Evolutionary conservation across 2,797 vertebrate genomes (phyloP), one percentile per base, ranked within the genome.

Genomic region (Streptopelia turtur): DNA sequence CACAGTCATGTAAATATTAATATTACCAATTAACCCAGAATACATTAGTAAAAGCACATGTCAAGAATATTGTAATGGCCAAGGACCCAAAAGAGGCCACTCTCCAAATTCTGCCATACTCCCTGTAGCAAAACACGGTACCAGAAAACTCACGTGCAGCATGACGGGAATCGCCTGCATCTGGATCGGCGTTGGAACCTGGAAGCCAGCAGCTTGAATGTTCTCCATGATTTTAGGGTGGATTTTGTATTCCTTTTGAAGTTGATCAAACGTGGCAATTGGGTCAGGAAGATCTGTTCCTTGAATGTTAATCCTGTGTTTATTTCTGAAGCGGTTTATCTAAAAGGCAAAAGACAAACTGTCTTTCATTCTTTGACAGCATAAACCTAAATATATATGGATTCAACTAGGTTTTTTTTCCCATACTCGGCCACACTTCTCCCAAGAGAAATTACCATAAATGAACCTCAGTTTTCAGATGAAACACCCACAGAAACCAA

Each of bases 121-220:
- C 64, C 49, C 71, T 16, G 13, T 4, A 31, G 49, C 1, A 13
- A 53, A 41, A 31, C 0, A 4, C 11, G 33, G 64, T 5, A 57
- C 14, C 61, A 75, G 43, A 18, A 47, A 10, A 97, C 99, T 96
- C 82, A 99, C 99, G 3, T 99, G 99, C 96, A 99, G 98, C 99
- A 99, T 99, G 95, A 99, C 98, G 0, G 99, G 99, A 83, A 99
- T 98, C 1, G 99, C 99, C 97, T 99, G 99, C 99, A 99, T 99
- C 98, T 99, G 99, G 89, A 99, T 98, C 0, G 99, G 98, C 0
- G 99, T 99, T 0, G 99, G 99, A 3, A 92, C 96, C 24, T 85
- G 97, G 88, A 99, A 98, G 4, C 99, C 99, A 9, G 98, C 98
- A 2, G 98, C 98, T 37, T 90, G 97, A 72, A 99, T 97, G 69